Percentiles rank a stretch among this genome's conserved stretches.
Conservation (phyloP, 2,113 vertebrate species). For the Sphyrna mokarran region DNA sequence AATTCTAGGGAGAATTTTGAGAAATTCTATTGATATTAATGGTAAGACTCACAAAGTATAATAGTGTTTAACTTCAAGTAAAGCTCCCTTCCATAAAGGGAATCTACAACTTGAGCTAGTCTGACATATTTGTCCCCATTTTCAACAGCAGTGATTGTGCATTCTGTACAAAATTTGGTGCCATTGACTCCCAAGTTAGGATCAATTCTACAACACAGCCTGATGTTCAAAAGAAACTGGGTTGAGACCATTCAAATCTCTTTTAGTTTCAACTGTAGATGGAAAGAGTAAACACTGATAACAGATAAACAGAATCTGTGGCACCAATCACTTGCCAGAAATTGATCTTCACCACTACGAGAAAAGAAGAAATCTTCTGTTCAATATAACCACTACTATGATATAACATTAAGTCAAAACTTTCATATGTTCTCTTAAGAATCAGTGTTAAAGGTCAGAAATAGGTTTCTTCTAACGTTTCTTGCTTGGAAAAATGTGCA, state of each 20-base stretch:
- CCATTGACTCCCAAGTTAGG: neutral
- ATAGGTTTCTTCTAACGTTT: too few relatives aligned
- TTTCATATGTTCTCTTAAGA: too few relatives aligned
- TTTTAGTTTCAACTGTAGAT: neutral
- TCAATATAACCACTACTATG: too few relatives aligned
- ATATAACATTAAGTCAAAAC: too few relatives aligned
- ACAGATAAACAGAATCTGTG: neutral
- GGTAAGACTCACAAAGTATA: neutral
- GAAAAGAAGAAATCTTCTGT: neutral
- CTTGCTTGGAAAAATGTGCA: too few relatives aligned
- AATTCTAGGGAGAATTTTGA: neutral
- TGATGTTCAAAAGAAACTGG: neutral
- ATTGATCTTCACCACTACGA: neutral
- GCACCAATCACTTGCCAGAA: too few relatives aligned
- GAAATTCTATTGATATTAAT: neutral
- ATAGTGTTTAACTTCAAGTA: neutral
- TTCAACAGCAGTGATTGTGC: neutral
- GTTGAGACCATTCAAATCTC: neutral
- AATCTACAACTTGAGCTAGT: neutral
- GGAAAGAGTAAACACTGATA: neutral
- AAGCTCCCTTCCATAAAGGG: neutral
- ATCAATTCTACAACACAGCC: neutral
- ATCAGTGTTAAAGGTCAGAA: too few relatives aligned
- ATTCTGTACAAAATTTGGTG: too few relatives aligned
- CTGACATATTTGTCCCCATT: neutral